phyloP scores from a whole-genome alignment of 2,797 vertebrate species.

The Alcedo atthis region DNA sequence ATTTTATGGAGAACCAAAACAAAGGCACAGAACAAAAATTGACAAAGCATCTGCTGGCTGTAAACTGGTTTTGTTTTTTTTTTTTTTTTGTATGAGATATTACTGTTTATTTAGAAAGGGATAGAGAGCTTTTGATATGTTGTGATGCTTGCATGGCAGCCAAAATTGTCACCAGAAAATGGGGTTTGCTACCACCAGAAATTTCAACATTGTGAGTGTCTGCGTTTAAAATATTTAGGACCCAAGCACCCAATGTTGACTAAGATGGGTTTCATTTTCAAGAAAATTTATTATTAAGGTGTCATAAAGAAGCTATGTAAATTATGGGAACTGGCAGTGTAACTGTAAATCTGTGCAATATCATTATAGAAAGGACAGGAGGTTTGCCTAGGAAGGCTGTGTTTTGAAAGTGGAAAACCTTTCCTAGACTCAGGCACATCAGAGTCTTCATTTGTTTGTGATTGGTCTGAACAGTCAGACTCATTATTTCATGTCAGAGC shows the following conservation, averaged over 20 bases:
- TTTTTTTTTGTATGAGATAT: fast-evolving
- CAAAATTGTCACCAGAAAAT: neutral
- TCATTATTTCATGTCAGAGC: neutral
- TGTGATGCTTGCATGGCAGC: neutral
- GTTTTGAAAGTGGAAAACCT: neutral
- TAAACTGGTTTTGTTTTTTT: neutral
- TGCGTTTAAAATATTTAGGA: neutral
- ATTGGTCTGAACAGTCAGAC: neutral
- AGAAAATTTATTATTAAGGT: neutral
- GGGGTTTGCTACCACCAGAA: neutral
- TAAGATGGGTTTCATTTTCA: neutral
- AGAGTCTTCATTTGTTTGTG: neutral
- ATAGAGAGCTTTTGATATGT: neutral
- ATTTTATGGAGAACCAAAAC: neutral
- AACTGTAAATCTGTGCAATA: neutral
- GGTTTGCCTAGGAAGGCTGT: neutral
- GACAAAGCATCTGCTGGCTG: neutral
- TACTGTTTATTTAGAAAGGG: neutral
- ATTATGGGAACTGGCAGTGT: neutral
- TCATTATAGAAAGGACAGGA: neutral
- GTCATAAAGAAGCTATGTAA: neutral
- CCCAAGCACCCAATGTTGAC: neutral
- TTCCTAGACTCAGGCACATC: neutral
- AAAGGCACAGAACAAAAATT: neutral
- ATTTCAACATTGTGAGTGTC: neutral